These are phyloP conservation scores for Falcaria lacertinaria DNA, from an alignment of 2,888 invertebrate genomes.

Conservation along the genomic window DNA sequence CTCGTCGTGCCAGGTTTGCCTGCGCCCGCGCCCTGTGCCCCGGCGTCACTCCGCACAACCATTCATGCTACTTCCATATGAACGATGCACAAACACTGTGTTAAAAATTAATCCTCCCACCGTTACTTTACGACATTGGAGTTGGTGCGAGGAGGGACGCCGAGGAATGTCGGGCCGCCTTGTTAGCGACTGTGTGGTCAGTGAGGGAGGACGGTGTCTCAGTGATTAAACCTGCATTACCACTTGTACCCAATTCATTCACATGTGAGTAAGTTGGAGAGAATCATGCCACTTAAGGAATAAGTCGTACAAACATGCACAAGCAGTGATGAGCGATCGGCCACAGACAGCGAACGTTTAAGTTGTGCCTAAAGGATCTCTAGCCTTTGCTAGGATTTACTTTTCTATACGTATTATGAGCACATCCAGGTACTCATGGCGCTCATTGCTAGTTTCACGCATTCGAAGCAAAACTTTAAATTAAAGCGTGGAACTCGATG, in stretches of 20 bases:
- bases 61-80: background rate
- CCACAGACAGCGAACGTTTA: constrained; percentile 53
- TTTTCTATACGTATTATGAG: constrained; percentile 13
- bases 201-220: constrained; percentile 52
- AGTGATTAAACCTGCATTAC: constrained; percentile 66
- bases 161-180: constrained; percentile 56
- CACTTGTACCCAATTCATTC: constrained; percentile 65
- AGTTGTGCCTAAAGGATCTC: constrained; percentile 53
- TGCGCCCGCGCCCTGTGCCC: constrained; percentile 36
- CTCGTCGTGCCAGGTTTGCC: constrained; percentile 68
- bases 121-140: constrained; percentile 13
- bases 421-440: constrained; percentile 21
- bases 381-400: constrained; percentile 9
- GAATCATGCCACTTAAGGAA: constrained; percentile 69
- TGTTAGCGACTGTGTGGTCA: constrained; percentile 66
- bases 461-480: constrained; percentile 47
- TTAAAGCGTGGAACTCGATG: constrained; percentile 40
- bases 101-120: constrained; percentile 11
- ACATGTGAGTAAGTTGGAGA: constrained; percentile 62
- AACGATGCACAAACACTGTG: constrained; percentile 18
- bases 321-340: constrained; percentile 74
- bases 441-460: constrained; percentile 33
- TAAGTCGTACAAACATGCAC: constrained; percentile 71
- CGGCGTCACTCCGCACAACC: constrained; percentile 49
- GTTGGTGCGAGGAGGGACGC: constrained; percentile 58